These are phyloP conservation scores for Coleophora deauratella DNA, from an alignment of 2,888 invertebrate species.

Conservation along the genomic window DNA sequence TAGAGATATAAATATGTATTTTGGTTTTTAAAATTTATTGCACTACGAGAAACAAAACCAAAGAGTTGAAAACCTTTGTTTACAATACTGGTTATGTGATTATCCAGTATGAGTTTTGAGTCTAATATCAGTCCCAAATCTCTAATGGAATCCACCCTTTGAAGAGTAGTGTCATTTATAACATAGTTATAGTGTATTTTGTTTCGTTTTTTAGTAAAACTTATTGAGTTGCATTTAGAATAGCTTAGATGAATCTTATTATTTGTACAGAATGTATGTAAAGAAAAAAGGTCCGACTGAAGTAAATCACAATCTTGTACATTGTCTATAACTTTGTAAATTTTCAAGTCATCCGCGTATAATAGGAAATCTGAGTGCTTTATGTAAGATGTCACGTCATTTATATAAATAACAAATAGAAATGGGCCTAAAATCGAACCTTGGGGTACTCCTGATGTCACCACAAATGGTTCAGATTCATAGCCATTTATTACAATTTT, in stretches of 20 bases:
- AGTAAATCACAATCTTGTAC: background rate
- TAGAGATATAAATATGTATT: no score
- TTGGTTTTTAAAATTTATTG: no score
- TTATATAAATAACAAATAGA: constrained; percentile 1
- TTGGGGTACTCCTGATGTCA: constrained; percentile 1
- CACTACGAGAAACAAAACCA: no score
- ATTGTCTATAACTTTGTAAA: background rate
- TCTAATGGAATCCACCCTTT: no score
- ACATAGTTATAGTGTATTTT: no score
- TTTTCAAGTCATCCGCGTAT: constrained; percentile 3
- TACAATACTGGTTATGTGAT: no score
- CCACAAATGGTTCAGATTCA: background rate
- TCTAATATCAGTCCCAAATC: no score
- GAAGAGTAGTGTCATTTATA: no score
- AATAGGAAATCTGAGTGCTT: background rate
- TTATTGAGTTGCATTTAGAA: background rate
- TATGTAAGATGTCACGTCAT: background rate
- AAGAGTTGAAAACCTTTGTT: no score
- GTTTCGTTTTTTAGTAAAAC: no score
- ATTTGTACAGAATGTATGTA: background rate
- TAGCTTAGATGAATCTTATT: background rate
- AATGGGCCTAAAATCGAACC: constrained; percentile 1
- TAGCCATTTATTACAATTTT: background rate
- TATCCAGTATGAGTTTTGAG: no score
- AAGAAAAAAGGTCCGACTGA: background rate